Conservation (phyloP, 1,140 invertebrate species). For the Ptiloglossa arizonensis region DNA sequence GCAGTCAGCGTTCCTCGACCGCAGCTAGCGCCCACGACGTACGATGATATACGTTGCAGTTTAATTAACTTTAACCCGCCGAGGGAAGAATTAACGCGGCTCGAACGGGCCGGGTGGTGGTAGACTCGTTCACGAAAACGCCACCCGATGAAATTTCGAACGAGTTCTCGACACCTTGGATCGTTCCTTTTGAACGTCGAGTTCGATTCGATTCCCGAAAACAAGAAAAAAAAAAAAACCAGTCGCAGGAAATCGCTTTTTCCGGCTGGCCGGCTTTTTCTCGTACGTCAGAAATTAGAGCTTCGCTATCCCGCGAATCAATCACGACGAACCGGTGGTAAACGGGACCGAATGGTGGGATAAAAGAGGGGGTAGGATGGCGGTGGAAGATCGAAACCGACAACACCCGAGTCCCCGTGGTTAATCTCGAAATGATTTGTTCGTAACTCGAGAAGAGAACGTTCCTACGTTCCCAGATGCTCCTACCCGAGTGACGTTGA, state of each 20-base stretch:
- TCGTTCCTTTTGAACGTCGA: conserved; percentile 16
- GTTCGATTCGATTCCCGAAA: conserved; percentile 18
- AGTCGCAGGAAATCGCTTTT: conserved; percentile 1
- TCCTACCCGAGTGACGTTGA: conserved; percentile 27
- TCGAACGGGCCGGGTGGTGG: too few relatives aligned
- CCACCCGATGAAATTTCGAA: neutral
- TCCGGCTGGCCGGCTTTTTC: neutral
- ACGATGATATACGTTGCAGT: conserved; percentile 10
- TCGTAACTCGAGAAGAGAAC: conserved; percentile 24
- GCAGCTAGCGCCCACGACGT: neutral
- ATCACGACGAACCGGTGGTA: conserved; percentile 16
- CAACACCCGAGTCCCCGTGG: conserved; percentile 27
- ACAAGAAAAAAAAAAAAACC: too few relatives aligned
- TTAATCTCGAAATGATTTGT: conserved; percentile 57
- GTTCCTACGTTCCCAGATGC: conserved; percentile 13
- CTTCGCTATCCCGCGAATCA: conserved; percentile 39
- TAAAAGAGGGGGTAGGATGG: neutral
- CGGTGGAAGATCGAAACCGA: conserved; percentile 47
- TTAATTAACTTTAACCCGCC: conserved; percentile 20
- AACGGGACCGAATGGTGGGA: neutral
- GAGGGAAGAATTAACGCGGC: neutral
- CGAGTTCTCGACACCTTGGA: neutral
- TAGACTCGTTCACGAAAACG: too few relatives aligned
- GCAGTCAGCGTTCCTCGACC: conserved; percentile 7
- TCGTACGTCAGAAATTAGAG: conserved; percentile 38